Base-by-base conservation (phyloP, 2,888 invertebrate genomes). In the Notodonta ziczac region DNA sequence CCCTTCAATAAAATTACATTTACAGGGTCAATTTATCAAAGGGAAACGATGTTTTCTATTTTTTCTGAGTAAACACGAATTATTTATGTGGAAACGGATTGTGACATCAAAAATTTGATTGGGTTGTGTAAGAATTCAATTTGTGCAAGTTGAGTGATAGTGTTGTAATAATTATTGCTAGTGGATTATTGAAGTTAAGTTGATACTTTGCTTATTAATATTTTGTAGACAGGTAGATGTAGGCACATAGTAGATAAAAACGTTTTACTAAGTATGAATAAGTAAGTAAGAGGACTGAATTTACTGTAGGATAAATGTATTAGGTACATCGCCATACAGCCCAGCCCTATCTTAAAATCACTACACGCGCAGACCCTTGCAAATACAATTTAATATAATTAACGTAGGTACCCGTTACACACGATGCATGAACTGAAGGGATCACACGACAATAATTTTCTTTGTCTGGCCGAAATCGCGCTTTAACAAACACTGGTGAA, bases 401-500 rank as follows among this genome's bases (percentile, higher is more conserved):
- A 46, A n/a, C 46, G n/a, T 46, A 44, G 12, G 44, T 4, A 12
- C 46, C 46, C 46, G 10, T 9, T 24, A 51, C 8, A 51, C 4
- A 16, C 24, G 16, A 35, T 35, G n/a, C 39, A 39, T 5, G 35
- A 35, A 52, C 39, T 24, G 35, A 53, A 13, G 35, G n/a, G 32
- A 32, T 10, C 13, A 6, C 8, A 40, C 40, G 16, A 40, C 7
- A 44, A 56, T 56, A 16, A 24, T 56, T 12, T 24, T 56, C 16
- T 44, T 42, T 56, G 16, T 42, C 42, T 42, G 24, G 13, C 24
- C 24, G 24, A 44, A 56, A 44, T 56, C 12, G 53, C 46, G 57
- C 60, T 52, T 14, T 6, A 61, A 61, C 61, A 55, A 32, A 16
- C 54, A 60, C 35, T 13, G 52, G 57, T 55, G 42, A 63, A 13